phyloP scores from a whole-genome alignment of 2,888 invertebrate genomes.

The Scaptomyza cyrtandrae region DNA sequence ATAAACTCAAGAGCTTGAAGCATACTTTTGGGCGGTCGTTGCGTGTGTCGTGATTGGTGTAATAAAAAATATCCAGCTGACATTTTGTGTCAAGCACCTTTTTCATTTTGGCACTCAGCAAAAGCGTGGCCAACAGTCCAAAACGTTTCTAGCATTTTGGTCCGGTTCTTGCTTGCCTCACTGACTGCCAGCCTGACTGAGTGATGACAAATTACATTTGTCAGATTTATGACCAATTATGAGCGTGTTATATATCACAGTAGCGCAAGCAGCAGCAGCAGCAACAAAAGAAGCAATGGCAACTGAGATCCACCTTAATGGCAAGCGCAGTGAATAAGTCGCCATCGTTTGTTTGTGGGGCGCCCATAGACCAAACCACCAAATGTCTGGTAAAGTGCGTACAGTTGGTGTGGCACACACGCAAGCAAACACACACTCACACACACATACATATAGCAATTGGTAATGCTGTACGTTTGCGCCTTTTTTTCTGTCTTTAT shows the following conservation, averaged over 20 bases:
- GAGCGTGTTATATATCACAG: constrained; percentile 83
- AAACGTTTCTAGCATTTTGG: constrained; percentile 17
- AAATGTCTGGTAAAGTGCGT: constrained; percentile 12
- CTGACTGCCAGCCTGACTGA: constrained; percentile 73
- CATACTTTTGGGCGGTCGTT: constrained; percentile 56
- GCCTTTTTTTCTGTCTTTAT: constrained; percentile 48
- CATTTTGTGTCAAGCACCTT: constrained; percentile 81
- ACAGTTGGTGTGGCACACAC: constrained; percentile 25
- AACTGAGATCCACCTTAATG: constrained; percentile 73
- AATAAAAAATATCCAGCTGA: constrained; percentile 81
- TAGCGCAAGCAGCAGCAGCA: constrained; percentile 19
- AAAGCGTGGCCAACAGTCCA: constrained; percentile 57
- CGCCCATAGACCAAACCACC: constrained; percentile 24
- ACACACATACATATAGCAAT: constrained; percentile 24
- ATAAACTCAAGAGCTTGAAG: constrained; percentile 45
- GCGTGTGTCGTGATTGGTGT: constrained; percentile 71
- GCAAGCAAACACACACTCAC: background rate
- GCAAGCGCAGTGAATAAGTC: constrained; percentile 79
- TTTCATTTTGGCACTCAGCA: constrained; percentile 78
- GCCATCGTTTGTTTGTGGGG: constrained; percentile 76
- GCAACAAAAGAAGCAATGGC: constrained; percentile 37
- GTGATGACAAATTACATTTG: constrained; percentile 84
- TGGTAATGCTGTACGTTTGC: constrained; percentile 41
- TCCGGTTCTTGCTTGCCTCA: constrained; percentile 6
- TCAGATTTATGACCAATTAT: constrained; percentile 84